Evolutionary conservation across 1,140 invertebrate genomes (phyloP), one percentile per base, ranked within the genome.

Genomic region (Drosophila truncata): DNA sequence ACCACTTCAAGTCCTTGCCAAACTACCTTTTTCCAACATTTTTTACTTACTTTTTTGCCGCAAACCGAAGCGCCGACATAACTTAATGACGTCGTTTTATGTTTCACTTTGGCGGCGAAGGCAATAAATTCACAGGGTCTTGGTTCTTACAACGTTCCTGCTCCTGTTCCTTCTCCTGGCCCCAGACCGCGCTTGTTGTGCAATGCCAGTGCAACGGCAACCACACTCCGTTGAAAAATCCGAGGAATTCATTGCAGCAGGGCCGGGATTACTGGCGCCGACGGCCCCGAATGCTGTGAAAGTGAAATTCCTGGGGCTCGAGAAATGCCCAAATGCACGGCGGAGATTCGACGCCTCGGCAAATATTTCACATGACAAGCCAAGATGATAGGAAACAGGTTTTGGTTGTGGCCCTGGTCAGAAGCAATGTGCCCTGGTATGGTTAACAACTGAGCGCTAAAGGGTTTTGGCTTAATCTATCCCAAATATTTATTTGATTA

Each of bases 51-150:
- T 57, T 44, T 47, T 58, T 47, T 50, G 39, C 58, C 49, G 44
- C 13, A 44, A 52, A 55, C 69, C 71, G 35, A 47, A 69, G 50
- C 69, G 58, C 70, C 80, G 73, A 87, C 84, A 87, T 88, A 78
- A 80, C 84, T 80, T 88, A 87, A 87, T 87, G 84, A 87, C 80
- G 80, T 87, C 84, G 80, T 88, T 87, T 87, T 87, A 79, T 83
- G 84, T 87, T 87, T 87, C 80, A 88, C 84, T 88, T 83, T 78
- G 77, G 61, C 72, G 77, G 77, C 80, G 66, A 80, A 65, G 79
- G 84, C 84, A 88, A 87, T 87, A 87, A 87, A 87, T 87, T 88
- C 73, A 78, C 66, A 71, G 31, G 57, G 27, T 55, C 58, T 78
- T 49, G 59, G 60, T 49, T 69, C 71, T 64, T 74, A 20, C 59